Conservation (phyloP, 1,140 invertebrate genomes). For the Chrysomallon squamiferum region DNA sequence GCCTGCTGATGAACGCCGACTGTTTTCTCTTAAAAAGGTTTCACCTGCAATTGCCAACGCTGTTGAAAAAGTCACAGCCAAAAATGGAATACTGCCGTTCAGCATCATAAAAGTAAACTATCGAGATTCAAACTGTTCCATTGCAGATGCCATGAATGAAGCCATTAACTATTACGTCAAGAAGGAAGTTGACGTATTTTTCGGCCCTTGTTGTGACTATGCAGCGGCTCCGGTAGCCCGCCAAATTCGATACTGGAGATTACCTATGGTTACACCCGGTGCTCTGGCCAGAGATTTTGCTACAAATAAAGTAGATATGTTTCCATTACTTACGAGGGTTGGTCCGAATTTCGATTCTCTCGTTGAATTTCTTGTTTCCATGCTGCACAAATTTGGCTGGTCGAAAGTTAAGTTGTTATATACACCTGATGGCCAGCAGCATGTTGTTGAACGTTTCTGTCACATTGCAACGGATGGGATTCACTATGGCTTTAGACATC, state of each 20-base stretch:
- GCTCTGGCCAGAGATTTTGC: conserved; percentile 82
- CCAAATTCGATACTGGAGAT: conserved; percentile 71
- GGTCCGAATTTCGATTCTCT: conserved; percentile 82
- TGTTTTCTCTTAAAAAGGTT: conserved; percentile 74
- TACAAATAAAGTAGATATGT: conserved; percentile 63
- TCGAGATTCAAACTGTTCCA: conserved; percentile 35
- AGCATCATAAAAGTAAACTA: conserved; percentile 22
- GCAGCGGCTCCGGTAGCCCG: conserved; percentile 87
- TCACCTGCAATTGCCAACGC: conserved; percentile 78
- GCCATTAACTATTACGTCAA: conserved; percentile 41
- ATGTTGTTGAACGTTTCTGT: conserved; percentile 66
- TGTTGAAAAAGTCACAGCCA: conserved; percentile 65
- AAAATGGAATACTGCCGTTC: conserved; percentile 49
- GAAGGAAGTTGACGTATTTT: conserved; percentile 74
- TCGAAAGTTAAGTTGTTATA: conserved; percentile 72
- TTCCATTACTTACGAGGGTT: conserved; percentile 81
- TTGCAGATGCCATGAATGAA: conserved; percentile 32
- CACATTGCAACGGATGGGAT: conserved; percentile 44
- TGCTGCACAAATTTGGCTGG: conserved; percentile 73
- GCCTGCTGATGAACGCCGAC: conserved; percentile 69
- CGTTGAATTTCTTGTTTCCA: conserved; percentile 71
- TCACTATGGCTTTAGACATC: conserved; percentile 32
- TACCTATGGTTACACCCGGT: conserved; percentile 85
- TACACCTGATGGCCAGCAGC: conserved; percentile 71
- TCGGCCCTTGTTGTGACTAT: conserved; percentile 90